Evolutionary conservation across 2,797 vertebrate genomes (phyloP), one percentile per base, ranked within the genome.

Genomic region (Rhyacichthys aspro): DNA sequence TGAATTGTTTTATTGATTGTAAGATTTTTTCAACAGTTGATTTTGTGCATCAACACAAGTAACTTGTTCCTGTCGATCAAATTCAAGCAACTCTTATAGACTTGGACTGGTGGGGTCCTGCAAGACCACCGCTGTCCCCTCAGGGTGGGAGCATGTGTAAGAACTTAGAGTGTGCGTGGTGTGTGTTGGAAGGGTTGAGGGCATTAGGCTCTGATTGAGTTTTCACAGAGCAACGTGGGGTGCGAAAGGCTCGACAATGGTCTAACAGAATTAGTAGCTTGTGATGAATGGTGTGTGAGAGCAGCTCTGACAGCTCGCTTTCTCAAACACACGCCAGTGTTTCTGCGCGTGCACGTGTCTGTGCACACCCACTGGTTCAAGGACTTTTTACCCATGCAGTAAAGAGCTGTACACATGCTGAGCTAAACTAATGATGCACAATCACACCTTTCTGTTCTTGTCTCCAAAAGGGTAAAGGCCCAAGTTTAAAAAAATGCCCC

Each of bases 241-340:
- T 94, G 94, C 92, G 92, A 97, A 96, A 94, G 94, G 92, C 90
- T 90, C 90, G 80, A 94, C 96, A 96, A 96, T 96, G 94, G 94
- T 95, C 95, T 96, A 96, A 98, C 93, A 94, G 94, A 98, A 98
- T 98, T 98, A 98, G 95, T 93, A 93, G 92, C 92, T 93, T 78
- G 93, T 98, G 96, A 98, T 98, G 94, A 96, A 99, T 98, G 95
- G 95, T 96, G 93, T 94, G 87, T 90, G 91, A 95, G 94, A 96
- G 94, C 94, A 91, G 92, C 91, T 93, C 92, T 96, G 96, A 96
- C 96, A 98, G 95, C 90, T 90, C 89, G 89, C 94, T 95, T 94
- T 94, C 93, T 93, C 94, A 93, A 94, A 94, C 92, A 96, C 93
- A 78, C 68, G 34, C 50, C 14, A 44, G 37, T 34, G 65, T 43